These are phyloP conservation scores for Rallus crepitans DNA, from an alignment of 2,797 vertebrate species.

Conservation along the genomic window DNA sequence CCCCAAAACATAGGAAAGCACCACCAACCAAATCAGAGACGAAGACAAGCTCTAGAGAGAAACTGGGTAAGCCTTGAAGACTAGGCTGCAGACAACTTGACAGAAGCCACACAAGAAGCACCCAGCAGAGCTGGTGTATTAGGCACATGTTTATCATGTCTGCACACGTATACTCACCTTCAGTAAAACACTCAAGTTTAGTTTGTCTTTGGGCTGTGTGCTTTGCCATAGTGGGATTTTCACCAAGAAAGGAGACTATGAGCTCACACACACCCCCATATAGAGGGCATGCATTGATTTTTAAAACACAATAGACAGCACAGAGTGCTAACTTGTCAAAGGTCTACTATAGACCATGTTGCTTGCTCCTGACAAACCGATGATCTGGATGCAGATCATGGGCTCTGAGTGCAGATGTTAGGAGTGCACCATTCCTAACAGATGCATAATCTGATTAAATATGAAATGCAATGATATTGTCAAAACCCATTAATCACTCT, in stretches of 20 bases:
- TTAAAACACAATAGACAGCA: background rate
- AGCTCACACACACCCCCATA: background rate
- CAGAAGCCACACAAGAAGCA: background rate
- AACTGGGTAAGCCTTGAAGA: background rate
- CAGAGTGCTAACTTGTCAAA: slow-evolving; percentile 30
- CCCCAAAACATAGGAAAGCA: background rate
- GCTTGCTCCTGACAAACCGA: slow-evolving; percentile 36
- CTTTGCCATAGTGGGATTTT: background rate
- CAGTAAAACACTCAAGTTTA: background rate
- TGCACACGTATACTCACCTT: background rate
- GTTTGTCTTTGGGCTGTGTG: background rate
- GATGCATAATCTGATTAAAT: slow-evolving; percentile 85
- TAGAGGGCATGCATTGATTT: rapidly evolving
- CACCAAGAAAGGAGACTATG: background rate
- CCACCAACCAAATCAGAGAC: background rate
- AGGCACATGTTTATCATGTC: rapidly evolving
- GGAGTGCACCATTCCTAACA: slow-evolving; percentile 77
- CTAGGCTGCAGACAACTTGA: background rate
- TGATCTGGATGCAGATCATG: slow-evolving; percentile 77
- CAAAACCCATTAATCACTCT: slow-evolving; percentile 85
- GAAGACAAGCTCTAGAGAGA: background rate
- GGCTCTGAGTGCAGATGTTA: slow-evolving; percentile 78
- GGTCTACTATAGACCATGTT: background rate
- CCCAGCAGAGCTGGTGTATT: background rate
- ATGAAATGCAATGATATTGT: slow-evolving; percentile 82